These are phyloP conservation scores for Hemichromis elongatus DNA, from an alignment of 2,113 vertebrate species.

Conservation along the genomic window DNA sequence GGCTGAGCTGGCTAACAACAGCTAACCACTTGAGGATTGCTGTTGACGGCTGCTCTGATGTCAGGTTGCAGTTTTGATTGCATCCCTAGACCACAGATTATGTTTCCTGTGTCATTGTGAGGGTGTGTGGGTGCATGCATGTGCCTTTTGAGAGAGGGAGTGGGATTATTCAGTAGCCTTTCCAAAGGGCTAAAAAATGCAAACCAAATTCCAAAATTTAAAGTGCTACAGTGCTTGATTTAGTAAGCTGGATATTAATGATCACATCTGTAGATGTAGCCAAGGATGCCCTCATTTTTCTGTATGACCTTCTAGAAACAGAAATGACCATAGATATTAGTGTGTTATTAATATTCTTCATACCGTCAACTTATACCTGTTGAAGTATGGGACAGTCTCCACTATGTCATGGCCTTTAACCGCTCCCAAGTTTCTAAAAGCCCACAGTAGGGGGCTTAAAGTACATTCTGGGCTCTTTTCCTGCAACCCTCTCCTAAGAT, in stretches of 20 bases:
- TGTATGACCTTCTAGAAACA: background rate
- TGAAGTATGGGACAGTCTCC: constrained; percentile 9
- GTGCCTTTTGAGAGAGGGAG: background rate
- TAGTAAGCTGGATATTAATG: background rate
- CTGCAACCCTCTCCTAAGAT: background rate
- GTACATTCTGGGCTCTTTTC: background rate
- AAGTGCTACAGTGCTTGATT: background rate
- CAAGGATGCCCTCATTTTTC: background rate
- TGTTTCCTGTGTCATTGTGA: background rate
- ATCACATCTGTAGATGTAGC: background rate
- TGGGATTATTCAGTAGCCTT: constrained; percentile 15
- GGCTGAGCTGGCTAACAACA: constrained; percentile 22
- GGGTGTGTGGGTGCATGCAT: background rate
- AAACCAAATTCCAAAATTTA: background rate
- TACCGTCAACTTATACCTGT: background rate
- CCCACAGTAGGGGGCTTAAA: background rate
- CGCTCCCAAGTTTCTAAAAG: background rate
- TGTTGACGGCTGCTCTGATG: constrained; percentile 18
- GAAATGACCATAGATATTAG: background rate
- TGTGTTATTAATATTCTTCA: constrained; percentile 2
- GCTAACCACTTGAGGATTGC: constrained; percentile 17
- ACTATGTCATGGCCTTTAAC: background rate
- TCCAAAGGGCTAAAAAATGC: background rate
- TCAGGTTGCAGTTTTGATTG: constrained; percentile 27
- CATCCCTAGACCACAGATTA: background rate